phyloP scores from a whole-genome alignment of 2,888 invertebrate species.

The Sinohyriopsis cumingii region DNA sequence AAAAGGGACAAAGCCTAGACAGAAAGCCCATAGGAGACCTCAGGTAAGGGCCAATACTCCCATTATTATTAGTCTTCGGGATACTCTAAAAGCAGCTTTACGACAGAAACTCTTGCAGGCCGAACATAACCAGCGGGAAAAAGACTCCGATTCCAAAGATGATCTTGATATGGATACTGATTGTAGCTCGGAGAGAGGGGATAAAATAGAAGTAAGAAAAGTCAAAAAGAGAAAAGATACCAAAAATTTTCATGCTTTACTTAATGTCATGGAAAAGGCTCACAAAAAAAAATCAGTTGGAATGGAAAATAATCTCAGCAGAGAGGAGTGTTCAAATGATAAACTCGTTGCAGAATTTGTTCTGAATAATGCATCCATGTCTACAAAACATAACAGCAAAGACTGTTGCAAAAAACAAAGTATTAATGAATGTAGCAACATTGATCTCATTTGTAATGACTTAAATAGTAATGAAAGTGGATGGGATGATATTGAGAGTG shows the following conservation, averaged over 20 bases:
- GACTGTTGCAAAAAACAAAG: slow-evolving; percentile 44
- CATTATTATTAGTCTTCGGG: slow-evolving; percentile 63
- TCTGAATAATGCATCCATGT: slow-evolving; percentile 55
- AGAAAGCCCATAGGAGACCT: slow-evolving; percentile 40
- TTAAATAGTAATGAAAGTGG: slow-evolving; percentile 54
- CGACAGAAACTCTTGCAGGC: slow-evolving; percentile 50
- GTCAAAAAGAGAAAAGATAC: slow-evolving; percentile 52
- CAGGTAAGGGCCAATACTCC: slow-evolving; percentile 57
- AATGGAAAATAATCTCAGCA: slow-evolving; percentile 21
- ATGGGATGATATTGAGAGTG: slow-evolving; percentile 52
- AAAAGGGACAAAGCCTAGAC: slow-evolving; percentile 32
- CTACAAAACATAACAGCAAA: slow-evolving; percentile 23
- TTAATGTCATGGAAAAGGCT: slow-evolving; percentile 66
- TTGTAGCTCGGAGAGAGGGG: slow-evolving; percentile 33
- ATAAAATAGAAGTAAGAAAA: slow-evolving; percentile 20
- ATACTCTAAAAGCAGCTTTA: slow-evolving; percentile 57
- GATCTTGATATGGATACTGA: slow-evolving; percentile 32
- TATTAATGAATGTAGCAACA: slow-evolving; percentile 64
- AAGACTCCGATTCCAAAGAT: slow-evolving; percentile 33
- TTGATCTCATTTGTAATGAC: slow-evolving; percentile 69
- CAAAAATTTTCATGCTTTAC: slow-evolving; percentile 68
- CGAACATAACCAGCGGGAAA: slow-evolving; percentile 34
- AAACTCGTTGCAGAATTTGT: slow-evolving; percentile 51
- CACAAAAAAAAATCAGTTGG: slow-evolving; percentile 49
- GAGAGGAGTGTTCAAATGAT: slow-evolving; percentile 30